Evolutionary conservation across 1,140 invertebrate genomes (phyloP).

Genomic region (Leucophenga varia): DNA sequence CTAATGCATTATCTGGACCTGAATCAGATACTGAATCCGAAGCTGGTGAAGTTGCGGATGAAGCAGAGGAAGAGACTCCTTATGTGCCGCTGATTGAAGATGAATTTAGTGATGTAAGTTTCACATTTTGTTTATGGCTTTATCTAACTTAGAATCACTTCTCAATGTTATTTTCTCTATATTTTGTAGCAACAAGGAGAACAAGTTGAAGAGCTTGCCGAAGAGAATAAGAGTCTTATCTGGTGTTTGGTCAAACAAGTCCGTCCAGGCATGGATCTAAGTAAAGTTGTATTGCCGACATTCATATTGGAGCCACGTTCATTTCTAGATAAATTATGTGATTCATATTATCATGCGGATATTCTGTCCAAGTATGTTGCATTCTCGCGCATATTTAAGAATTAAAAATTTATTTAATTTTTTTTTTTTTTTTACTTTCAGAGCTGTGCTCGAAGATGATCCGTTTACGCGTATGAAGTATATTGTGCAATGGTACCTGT

Average conservation of each 20-base stretch:
- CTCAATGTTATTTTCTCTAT: conserved; percentile 18
- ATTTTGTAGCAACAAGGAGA: conserved; percentile 70
- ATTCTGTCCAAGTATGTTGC: conserved; percentile 81
- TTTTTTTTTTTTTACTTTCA: conserved; percentile 53
- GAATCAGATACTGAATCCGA: conserved; percentile 51
- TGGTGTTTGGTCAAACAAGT: conserved; percentile 95
- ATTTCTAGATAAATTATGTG: conserved; percentile 89
- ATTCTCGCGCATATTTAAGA: neutral
- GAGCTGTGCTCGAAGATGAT: conserved; percentile 82
- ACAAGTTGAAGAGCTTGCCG: conserved; percentile 87
- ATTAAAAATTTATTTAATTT: neutral
- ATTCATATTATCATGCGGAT: conserved; percentile 93
- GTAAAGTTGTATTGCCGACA: conserved; percentile 89
- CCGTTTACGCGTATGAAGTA: conserved; percentile 87
- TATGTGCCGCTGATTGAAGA: conserved; percentile 68
- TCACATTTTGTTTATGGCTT: conserved; percentile 3
- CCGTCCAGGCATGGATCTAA: conserved; percentile 94
- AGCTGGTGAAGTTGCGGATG: conserved; percentile 25
- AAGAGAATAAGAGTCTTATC: conserved; percentile 92
- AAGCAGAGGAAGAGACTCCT: conserved; percentile 62
- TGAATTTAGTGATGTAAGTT: conserved; percentile 68
- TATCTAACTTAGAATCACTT: conserved; percentile 4
- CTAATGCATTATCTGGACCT: conserved; percentile 40
- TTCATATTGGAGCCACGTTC: conserved; percentile 89
- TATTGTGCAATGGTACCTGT: conserved; percentile 87